These are phyloP conservation scores for Tonatia bakeri DNA, from an alignment of 2,113 vertebrate species.

Conservation along the genomic window DNA sequence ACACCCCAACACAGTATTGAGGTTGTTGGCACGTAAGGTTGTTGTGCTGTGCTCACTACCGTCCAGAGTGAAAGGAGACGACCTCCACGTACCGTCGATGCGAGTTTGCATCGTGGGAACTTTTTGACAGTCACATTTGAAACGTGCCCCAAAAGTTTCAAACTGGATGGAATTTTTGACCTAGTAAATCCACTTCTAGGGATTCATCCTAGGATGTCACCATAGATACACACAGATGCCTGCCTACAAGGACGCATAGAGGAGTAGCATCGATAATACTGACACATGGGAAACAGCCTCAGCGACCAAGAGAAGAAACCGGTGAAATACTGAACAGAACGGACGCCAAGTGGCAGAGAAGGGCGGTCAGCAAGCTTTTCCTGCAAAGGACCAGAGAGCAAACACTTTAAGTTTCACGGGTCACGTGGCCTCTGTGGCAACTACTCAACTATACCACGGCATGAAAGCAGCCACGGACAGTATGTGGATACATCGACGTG, in stretches of 20 bases:
- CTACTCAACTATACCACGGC: rapidly evolving
- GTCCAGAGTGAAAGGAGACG: not conserved
- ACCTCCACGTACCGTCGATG: rapidly evolving
- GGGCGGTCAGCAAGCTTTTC: rapidly evolving
- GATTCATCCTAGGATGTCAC: not conserved
- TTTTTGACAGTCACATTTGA: not conserved
- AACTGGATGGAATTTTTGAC: not conserved
- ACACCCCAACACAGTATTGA: too few relatives aligned
- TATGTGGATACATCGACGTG: too few relatives aligned
- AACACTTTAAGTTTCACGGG: not conserved
- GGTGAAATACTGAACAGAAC: not conserved
- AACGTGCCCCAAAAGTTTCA: not conserved
- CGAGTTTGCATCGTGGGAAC: rapidly evolving
- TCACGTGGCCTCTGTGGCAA: rapidly evolving
- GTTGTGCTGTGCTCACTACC: rapidly evolving
- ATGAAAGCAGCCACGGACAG: not conserved
- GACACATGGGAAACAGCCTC: not conserved
- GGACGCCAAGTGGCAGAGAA: not conserved
- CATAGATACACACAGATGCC: not conserved
- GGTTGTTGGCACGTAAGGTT: too few relatives aligned
- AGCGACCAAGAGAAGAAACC: rapidly evolving
- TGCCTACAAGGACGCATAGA: not conserved
- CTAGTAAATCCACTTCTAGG: not conserved
- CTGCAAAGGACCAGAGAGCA: not conserved
- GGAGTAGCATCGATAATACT: rapidly evolving